Percentiles rank a stretch among this genome's conserved stretches.
These are phyloP conservation scores for Epinotia demarniana DNA, from an alignment of 2,888 invertebrate species.

Conservation along the genomic window DNA sequence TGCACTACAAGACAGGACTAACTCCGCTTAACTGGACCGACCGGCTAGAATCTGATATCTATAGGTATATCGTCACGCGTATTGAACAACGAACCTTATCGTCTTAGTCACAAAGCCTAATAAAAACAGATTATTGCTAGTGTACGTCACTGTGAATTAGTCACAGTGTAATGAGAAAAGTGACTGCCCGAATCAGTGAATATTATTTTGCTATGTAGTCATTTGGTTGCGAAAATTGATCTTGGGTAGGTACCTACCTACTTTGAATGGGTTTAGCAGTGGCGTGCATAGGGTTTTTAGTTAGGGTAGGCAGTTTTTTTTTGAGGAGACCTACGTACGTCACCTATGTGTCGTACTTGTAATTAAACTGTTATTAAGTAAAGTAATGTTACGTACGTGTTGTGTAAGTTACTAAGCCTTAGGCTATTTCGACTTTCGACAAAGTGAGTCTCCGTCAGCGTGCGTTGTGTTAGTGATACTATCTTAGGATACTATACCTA, in stretches of 20 bases:
- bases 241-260: too few relatives aligned
- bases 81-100: slow-evolving; percentile 32
- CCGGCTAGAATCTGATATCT: slow-evolving; percentile 26
- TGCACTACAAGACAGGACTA: slow-evolving; percentile 2
- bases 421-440: too few relatives aligned
- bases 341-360: too few relatives aligned
- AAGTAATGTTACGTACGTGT: too few relatives aligned
- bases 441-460: too few relatives aligned
- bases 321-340: too few relatives aligned
- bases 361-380: too few relatives aligned
- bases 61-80: slow-evolving; percentile 7
- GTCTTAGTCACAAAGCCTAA: slow-evolving; percentile 30
- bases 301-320: too few relatives aligned
- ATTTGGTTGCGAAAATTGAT: slow-evolving; percentile 24
- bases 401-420: too few relatives aligned
- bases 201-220: slow-evolving; percentile 11
- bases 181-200: slow-evolving; percentile 39
- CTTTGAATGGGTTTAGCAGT: slow-evolving; percentile 1
- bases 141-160: slow-evolving; percentile 36
- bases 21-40: slow-evolving; percentile 29
- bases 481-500: too few relatives aligned
- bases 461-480: too few relatives aligned
- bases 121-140: slow-evolving; percentile 13
- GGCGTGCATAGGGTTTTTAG: too few relatives aligned
- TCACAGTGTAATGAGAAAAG: slow-evolving; percentile 44